phyloP scores from a whole-genome alignment of 2,113 vertebrate genomes.

The Rhabdornis inornatus region DNA sequence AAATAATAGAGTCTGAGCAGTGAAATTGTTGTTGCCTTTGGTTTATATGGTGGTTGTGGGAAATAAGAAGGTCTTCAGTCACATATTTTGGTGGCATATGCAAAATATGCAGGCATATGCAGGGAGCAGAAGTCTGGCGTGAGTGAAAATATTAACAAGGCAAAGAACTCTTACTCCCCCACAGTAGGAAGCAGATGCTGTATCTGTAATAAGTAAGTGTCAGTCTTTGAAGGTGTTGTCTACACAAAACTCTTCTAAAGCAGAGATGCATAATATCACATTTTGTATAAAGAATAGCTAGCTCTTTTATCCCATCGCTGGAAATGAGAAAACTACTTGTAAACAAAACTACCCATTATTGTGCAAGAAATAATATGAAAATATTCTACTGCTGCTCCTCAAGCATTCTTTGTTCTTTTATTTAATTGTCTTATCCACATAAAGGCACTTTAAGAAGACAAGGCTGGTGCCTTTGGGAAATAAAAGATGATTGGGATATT shows the following conservation, averaged over 20 bases:
- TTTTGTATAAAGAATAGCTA: not conserved
- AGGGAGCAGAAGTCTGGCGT: not conserved
- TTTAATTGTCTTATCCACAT: not conserved
- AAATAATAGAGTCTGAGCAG: not conserved
- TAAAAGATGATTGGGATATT: not conserved
- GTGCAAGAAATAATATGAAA: not conserved
- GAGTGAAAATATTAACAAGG: not conserved
- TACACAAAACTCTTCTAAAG: not conserved
- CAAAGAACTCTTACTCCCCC: not conserved
- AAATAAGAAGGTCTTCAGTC: not conserved
- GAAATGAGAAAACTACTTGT: not conserved
- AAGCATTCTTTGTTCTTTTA: conserved; percentile 17
- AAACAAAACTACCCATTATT: not conserved
- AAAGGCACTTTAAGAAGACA: conserved; percentile 18
- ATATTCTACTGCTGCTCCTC: not conserved
- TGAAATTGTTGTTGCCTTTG: not conserved
- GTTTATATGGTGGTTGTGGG: not conserved
- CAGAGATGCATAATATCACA: not conserved
- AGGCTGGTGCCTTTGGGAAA: not conserved
- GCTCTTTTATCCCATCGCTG: not conserved
- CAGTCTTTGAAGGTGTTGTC: not conserved
- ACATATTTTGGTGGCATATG: not conserved
- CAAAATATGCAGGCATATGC: not conserved
- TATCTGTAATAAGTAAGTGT: not conserved
- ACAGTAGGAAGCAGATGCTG: not conserved